A percentile compares a stretch with the other conserved stretches of the same genome.
These are phyloP conservation scores for Goniozus legneri DNA, from an alignment of 1,140 invertebrate species.

Conservation along the genomic window DNA sequence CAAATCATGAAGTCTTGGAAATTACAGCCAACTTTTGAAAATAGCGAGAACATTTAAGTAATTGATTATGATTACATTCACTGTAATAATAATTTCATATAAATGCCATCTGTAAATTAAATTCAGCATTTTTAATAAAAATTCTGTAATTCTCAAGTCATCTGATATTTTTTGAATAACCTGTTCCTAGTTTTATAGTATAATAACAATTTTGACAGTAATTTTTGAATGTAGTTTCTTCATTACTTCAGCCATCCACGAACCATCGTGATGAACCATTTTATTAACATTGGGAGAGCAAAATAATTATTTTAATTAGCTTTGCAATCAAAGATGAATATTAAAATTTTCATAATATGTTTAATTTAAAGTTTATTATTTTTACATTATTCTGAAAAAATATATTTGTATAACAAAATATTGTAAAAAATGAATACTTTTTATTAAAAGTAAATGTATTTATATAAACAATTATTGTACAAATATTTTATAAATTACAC, in stretches of 20 bases:
- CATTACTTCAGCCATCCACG: too few relatives aligned
- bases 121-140: too few relatives aligned
- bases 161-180: slow-evolving; percentile 19
- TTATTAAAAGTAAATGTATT: slow-evolving; percentile 7
- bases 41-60: slow-evolving; percentile 29
- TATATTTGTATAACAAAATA: slow-evolving; percentile 10
- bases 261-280: too few relatives aligned
- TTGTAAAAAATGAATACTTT: slow-evolving; percentile 6
- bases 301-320: too few relatives aligned
- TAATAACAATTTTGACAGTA: too few relatives aligned
- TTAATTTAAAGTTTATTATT: slow-evolving; percentile 13
- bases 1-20: slow-evolving; percentile 26
- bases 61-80: slow-evolving; percentile 31
- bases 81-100: slow-evolving; percentile 38
- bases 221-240: too few relatives aligned
- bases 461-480: slow-evolving; percentile 13
- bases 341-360: too few relatives aligned
- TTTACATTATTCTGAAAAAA: slow-evolving; percentile 11
- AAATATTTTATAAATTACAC: slow-evolving; percentile 5
- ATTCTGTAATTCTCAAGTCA: slow-evolving; percentile 43
- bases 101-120: too few relatives aligned
- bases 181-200: slow-evolving; percentile 19
- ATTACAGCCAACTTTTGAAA: slow-evolving; percentile 23
- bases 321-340: too few relatives aligned
- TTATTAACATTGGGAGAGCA: too few relatives aligned